These are phyloP conservation scores for Silurus glanis DNA, from an alignment of 2,113 vertebrate genomes.

Conservation along the genomic window DNA sequence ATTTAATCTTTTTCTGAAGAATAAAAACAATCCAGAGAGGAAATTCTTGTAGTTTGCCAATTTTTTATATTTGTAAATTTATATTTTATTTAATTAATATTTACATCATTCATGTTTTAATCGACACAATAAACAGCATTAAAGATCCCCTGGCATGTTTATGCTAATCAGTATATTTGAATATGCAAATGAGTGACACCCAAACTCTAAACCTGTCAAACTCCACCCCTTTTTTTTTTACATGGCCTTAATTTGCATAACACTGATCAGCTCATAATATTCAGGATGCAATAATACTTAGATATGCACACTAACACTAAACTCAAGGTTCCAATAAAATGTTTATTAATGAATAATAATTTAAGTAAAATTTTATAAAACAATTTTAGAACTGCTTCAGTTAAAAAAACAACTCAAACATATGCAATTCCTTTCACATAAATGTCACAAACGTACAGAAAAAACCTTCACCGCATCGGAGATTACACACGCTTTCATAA, in stretches of 20 bases:
- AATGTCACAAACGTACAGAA: not conserved
- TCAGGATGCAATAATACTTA: not conserved
- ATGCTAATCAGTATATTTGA: not conserved
- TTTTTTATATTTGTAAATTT: not conserved
- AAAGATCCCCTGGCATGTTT: not conserved
- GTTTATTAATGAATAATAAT: not conserved
- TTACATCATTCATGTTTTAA: not conserved
- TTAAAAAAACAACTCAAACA: not conserved
- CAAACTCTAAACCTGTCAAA: not conserved
- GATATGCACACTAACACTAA: not conserved
- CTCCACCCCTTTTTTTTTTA: not conserved
- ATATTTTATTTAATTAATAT: not conserved
- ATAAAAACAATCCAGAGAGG: not conserved
- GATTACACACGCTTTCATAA: not conserved
- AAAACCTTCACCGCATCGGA: not conserved
- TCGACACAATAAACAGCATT: not conserved
- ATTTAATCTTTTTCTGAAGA: not conserved
- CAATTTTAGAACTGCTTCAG: not conserved
- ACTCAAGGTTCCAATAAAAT: not conserved
- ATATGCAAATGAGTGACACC: not conserved
- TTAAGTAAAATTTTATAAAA: no score
- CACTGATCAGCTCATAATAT: not conserved
- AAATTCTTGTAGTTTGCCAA: not conserved
- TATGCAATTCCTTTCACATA: not conserved
- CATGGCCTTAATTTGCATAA: not conserved